phyloP scores from a whole-genome alignment of 1,140 invertebrate species.

The Antheraea pernyi region DNA sequence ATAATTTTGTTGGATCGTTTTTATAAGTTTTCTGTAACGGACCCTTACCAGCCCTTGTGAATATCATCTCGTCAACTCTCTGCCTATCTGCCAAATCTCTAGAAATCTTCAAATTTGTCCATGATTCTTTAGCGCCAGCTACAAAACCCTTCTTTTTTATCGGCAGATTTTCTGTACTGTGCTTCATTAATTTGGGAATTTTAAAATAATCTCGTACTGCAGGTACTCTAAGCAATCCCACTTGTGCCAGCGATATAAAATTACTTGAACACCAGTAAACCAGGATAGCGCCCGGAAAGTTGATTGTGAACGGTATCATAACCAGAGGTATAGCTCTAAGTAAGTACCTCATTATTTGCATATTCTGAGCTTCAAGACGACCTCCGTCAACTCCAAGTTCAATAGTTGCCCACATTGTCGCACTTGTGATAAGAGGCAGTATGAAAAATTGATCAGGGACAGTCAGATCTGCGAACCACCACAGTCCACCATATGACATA shows the following conservation, averaged over 20 bases:
- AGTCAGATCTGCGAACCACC: slow-evolving; percentile 96
- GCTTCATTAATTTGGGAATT: slow-evolving; percentile 84
- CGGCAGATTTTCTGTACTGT: slow-evolving; percentile 80
- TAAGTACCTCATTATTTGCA: slow-evolving; percentile 86
- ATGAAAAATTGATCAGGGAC: slow-evolving; percentile 91
- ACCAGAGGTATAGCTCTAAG: slow-evolving; percentile 88
- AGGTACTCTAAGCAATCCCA: slow-evolving; percentile 88
- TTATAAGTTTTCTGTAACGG: slow-evolving; percentile 93
- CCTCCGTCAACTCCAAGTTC: slow-evolving; percentile 91
- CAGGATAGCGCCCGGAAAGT: slow-evolving; percentile 93
- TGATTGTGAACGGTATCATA: slow-evolving; percentile 91
- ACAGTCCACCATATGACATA: slow-evolving; percentile 92
- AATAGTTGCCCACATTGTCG: slow-evolving; percentile 89
- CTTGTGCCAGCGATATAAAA: slow-evolving; percentile 92
- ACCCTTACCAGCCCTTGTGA: slow-evolving; percentile 90
- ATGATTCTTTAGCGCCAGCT: slow-evolving; percentile 88
- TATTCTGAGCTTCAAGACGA: slow-evolving; percentile 81
- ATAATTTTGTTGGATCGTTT: slow-evolving; percentile 88
- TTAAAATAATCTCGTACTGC: slow-evolving; percentile 87
- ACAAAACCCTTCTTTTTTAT: slow-evolving; percentile 88
- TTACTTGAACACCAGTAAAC: slow-evolving; percentile 96
- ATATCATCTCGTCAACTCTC: slow-evolving; percentile 87
- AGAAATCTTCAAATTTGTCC: slow-evolving; percentile 91
- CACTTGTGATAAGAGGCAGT: slow-evolving; percentile 91
- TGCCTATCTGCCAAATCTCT: slow-evolving; percentile 88